Evolutionary conservation across 2,797 vertebrate genomes (phyloP).

Genomic region (Scomberomorus guttatus): DNA sequence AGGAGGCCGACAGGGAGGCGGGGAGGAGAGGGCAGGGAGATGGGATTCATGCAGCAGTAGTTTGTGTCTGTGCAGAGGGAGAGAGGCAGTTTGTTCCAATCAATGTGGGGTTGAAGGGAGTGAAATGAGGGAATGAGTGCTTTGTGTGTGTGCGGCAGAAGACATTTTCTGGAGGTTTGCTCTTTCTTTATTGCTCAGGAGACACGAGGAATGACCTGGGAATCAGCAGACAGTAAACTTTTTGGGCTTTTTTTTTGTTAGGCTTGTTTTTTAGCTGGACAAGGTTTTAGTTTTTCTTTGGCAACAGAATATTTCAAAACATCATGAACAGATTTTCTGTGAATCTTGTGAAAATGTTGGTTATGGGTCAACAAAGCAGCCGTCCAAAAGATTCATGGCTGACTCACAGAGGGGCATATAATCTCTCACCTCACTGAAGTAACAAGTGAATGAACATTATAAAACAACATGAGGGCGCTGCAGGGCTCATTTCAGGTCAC

Average conservation of each 20-base stretch:
- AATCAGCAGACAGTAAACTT: background rate
- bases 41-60: slow-evolving; percentile 49
- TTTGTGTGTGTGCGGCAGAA: slow-evolving; percentile 19
- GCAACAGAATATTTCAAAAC: slow-evolving; percentile 7
- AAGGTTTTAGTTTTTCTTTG: background rate
- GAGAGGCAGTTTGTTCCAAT: slow-evolving; percentile 55
- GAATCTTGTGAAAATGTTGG: background rate
- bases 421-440: no score
- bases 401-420: no score
- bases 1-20: background rate
- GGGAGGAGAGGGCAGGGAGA: slow-evolving; percentile 23
- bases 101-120: slow-evolving; percentile 37
- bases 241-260: background rate
- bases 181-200: slow-evolving; percentile 16
- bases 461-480: no score
- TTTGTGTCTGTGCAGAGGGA: slow-evolving; percentile 30
- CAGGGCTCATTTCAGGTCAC: no score
- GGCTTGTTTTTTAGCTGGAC: background rate
- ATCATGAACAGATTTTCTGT: background rate
- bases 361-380: background rate
- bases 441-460: no score
- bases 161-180: slow-evolving; percentile 23
- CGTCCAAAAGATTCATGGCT: no score
- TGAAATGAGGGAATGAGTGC: slow-evolving; percentile 29
- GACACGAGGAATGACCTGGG: background rate